phyloP scores from a whole-genome alignment of 2,113 vertebrate species.

The Cisticola juncidis region DNA sequence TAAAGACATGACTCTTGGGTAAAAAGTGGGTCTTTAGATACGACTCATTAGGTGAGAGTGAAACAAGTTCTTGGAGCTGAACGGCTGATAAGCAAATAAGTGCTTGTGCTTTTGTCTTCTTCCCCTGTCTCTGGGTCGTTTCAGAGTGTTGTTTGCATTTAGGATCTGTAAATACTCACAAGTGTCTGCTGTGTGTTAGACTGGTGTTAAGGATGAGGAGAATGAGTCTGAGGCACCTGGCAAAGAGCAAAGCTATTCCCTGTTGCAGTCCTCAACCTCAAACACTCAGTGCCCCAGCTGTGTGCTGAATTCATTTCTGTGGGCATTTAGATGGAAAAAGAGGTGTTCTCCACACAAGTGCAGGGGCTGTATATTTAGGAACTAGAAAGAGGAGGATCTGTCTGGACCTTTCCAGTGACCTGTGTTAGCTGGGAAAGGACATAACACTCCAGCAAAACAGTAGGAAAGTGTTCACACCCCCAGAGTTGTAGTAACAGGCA shows the following conservation, averaged over 20 bases:
- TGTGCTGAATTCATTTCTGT: neutral
- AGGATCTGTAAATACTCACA: slow-evolving; percentile 9
- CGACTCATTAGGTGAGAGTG: neutral
- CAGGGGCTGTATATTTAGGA: neutral
- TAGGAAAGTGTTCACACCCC: neutral
- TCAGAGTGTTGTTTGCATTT: neutral
- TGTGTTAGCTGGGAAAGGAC: neutral
- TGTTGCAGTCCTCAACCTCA: neutral
- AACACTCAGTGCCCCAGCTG: neutral
- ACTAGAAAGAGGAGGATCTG: neutral
- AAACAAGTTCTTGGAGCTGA: neutral
- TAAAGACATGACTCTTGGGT: neutral
- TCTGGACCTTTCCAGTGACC: neutral
- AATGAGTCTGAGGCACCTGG: neutral
- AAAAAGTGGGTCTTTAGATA: neutral
- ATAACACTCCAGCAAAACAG: neutral
- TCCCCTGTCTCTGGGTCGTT: neutral
- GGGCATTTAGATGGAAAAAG: neutral
- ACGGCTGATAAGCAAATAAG: neutral
- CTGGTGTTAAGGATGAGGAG: neutral
- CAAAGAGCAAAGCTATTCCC: neutral
- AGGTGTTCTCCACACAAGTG: neutral
- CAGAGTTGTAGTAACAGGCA: neutral
- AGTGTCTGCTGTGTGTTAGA: neutral
- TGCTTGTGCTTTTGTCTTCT: neutral